Evolutionary conservation across 2,113 vertebrate genomes (phyloP).

Genomic region (Gallinago jamesoni): DNA sequence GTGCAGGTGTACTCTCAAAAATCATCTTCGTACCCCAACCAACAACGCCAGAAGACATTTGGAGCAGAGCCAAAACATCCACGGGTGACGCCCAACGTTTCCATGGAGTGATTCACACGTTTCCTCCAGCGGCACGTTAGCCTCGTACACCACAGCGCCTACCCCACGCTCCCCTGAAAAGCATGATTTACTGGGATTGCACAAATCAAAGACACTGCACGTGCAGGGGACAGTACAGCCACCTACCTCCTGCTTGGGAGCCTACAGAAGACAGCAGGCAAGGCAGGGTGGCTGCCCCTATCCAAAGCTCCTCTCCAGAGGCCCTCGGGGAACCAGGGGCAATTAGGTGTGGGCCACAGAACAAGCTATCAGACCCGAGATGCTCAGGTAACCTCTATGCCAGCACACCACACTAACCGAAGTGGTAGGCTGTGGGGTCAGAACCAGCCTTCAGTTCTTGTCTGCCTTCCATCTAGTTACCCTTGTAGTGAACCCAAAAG

Average conservation of each 20-base stretch:
- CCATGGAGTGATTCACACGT: neutral
- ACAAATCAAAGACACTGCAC: neutral
- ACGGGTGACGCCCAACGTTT: neutral
- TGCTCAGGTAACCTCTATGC: accelerated
- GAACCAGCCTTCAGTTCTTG: neutral
- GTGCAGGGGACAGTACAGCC: neutral
- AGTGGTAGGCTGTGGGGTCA: neutral
- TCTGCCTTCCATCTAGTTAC: neutral
- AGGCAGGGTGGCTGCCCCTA: neutral
- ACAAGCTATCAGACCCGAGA: accelerated
- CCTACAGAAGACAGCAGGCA: neutral
- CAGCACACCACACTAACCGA: neutral
- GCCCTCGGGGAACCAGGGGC: neutral
- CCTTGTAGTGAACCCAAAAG: neutral
- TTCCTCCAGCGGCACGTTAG: neutral
- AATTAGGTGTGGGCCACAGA: neutral
- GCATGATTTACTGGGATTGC: slow-evolving; percentile 23
- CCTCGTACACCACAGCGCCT: neutral
- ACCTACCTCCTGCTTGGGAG: neutral
- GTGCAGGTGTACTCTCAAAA: slow-evolving; percentile 51
- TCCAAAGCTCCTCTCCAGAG: neutral
- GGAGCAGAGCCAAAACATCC: neutral
- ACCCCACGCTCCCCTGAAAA: neutral
- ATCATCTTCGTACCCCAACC: neutral
- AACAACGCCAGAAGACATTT: neutral